Evolutionary conservation across 2,797 vertebrate species (phyloP), one percentile per base, ranked within the genome.

Genomic region (Siniperca obscura): DNA sequence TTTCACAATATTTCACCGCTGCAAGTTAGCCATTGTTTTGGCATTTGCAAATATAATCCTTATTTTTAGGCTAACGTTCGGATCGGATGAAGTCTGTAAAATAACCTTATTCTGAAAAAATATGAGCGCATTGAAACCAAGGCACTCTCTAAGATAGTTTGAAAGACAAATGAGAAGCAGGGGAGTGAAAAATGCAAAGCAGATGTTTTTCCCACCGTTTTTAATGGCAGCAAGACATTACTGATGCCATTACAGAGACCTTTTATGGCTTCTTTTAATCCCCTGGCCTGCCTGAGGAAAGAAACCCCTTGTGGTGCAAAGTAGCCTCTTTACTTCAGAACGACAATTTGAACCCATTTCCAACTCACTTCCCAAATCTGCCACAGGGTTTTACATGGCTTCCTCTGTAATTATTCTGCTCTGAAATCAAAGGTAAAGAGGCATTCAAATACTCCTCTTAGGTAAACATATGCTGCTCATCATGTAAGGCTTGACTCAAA

Each of bases 151-250:
- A 53, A 90, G 86, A 94, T 91, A 94, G 85, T 94, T 93, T 93
- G 86, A 90, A 94, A 94, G 94, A 95, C 93, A 94, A 95, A 94
- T 91, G 94, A 93, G 92, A 85, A 92, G 93, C 93, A 90, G 90
- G 93, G 94, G 94, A 95, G 93, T 89, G 91, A 94, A 93, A 96
- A 94, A 96, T 95, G 95, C 94, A 95, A 95, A 95, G 93, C 94
- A 95, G 94, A 96, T 96, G 95, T 96, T 96, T 96, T 96, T 94
- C 90, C 97, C 97, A 96, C 96, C 95, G 95, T 97, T 96, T 97
- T 98, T 98, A 98, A 98, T 96, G 97, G 97, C 96, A 97, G 97
- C 96, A 95, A 98, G 97, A 97, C 97, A 98, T 98, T 97, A 97
- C 97, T 94, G 95, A 96, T 96, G 95, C 97, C 96, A 97, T 98